Percentiles rank a stretch among this genome's conserved stretches.
Evolutionary conservation across 2,797 vertebrate species (phyloP).

Genomic region (Pseudocheirus occidentalis): DNA sequence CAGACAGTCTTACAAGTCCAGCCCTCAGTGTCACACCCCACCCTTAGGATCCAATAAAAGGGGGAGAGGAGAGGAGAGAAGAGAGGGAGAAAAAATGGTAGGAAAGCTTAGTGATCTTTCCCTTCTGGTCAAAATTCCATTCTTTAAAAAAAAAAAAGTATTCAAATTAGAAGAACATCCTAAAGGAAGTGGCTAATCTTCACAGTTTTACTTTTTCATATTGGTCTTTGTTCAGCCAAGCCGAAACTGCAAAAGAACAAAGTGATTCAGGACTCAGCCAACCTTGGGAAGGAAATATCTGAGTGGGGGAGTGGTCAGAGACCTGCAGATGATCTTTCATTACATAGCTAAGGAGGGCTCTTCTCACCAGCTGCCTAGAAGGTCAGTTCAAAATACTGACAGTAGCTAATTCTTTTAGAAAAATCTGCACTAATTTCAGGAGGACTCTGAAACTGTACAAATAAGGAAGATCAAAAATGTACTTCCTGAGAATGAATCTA

Average conservation of each 20-base stretch:
- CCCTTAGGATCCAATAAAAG: not conserved
- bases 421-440: not conserved
- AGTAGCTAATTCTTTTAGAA: not conserved
- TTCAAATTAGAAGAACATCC: not conserved
- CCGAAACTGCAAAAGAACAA: slow-evolving; percentile 14
- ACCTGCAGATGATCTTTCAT: not conserved
- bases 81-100: not conserved
- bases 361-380: not conserved
- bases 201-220: not conserved
- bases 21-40: not conserved
- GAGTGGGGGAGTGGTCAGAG: not conserved
- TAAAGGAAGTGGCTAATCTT: not conserved
- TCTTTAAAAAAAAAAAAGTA: not conserved
- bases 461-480: not conserved
- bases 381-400: not conserved
- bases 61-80: rapidly evolving
- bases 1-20: not conserved
- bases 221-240: not conserved
- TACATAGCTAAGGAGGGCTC: not conserved
- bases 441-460: not conserved
- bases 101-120: not conserved
- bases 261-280: slow-evolving; percentile 5
- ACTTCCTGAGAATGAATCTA: not conserved
- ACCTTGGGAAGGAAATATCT: not conserved
- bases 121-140: not conserved